These are phyloP conservation scores for Gastrophryne carolinensis DNA, from an alignment of 2,797 vertebrate genomes.

Conservation along the genomic window DNA sequence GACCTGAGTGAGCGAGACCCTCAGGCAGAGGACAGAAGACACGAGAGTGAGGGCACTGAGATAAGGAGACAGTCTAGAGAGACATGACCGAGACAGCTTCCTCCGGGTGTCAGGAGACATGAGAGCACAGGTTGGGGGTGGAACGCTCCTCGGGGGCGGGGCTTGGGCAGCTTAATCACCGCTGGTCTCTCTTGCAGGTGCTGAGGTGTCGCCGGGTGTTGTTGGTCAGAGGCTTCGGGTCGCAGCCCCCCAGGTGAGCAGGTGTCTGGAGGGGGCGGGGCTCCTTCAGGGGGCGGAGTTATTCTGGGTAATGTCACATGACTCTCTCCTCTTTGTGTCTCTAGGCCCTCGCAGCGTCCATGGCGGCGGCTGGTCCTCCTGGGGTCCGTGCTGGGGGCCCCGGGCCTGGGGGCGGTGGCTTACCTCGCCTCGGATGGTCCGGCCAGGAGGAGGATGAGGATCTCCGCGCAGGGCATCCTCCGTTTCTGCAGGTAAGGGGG, in stretches of 20 bases:
- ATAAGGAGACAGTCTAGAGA: neutral
- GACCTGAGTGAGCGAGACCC: neutral
- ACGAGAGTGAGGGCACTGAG: neutral
- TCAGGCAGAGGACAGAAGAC: neutral
- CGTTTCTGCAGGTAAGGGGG: too few species aligned
- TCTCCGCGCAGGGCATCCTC: slow-evolving; percentile 2
- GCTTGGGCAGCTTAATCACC: neutral
- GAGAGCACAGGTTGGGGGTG: neutral
- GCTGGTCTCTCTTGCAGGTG: neutral
- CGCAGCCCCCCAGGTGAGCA: slow-evolving; percentile 4
- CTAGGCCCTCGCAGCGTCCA: neutral
- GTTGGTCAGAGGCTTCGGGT: neutral
- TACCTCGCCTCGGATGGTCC: too few species aligned
- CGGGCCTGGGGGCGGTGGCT: neutral
- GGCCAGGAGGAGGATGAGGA: slow-evolving; percentile 3
- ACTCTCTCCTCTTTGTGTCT: neutral
- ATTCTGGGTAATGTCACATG: too few species aligned
- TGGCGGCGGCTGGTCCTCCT: neutral
- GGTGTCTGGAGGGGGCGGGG: too few species aligned
- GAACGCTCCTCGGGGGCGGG: neutral
- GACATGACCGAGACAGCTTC: neutral
- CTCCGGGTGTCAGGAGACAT: neutral
- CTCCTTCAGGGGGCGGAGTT: neutral
- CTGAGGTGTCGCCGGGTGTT: neutral
- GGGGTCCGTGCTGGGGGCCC: neutral